phyloP scores from a whole-genome alignment of 2,888 invertebrate species.

The Ernsta delagoae region DNA sequence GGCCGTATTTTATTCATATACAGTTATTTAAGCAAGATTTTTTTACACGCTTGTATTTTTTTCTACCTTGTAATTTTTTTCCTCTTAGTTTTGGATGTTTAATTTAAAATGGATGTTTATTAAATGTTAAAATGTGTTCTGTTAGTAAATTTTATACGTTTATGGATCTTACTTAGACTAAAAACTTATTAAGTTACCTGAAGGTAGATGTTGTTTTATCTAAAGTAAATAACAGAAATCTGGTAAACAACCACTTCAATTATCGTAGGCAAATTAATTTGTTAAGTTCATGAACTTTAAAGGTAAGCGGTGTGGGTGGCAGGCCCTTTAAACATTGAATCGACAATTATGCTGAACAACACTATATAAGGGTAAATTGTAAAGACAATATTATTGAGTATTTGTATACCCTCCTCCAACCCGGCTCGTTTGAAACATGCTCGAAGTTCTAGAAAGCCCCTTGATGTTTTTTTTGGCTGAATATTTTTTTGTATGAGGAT shows the following conservation, averaged over 20 bases:
- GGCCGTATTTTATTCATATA: no score
- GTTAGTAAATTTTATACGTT: no score
- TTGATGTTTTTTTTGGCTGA: constrained; percentile 24
- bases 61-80: no score
- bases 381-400: not conserved
- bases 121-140: no score
- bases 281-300: constrained; percentile 4
- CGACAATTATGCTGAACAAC: not conserved
- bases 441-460: constrained; percentile 1
- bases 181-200: not conserved
- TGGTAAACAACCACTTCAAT: not conserved
- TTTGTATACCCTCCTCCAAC: not conserved
- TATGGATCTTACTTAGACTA: no score
- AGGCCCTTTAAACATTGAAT: constrained; percentile 2
- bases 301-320: not conserved
- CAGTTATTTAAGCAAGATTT: no score
- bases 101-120: no score
- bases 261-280: not conserved
- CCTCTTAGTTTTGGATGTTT: no score
- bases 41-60: no score
- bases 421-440: not conserved
- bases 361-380: not conserved
- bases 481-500: constrained; percentile 29
- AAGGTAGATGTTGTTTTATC: not conserved
- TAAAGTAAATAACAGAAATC: not conserved